A percentile compares a stretch with the other conserved stretches of the same genome.
phyloP scores from a whole-genome alignment of 1,140 invertebrate species.

The Meloidogyne chitwoodi region DNA sequence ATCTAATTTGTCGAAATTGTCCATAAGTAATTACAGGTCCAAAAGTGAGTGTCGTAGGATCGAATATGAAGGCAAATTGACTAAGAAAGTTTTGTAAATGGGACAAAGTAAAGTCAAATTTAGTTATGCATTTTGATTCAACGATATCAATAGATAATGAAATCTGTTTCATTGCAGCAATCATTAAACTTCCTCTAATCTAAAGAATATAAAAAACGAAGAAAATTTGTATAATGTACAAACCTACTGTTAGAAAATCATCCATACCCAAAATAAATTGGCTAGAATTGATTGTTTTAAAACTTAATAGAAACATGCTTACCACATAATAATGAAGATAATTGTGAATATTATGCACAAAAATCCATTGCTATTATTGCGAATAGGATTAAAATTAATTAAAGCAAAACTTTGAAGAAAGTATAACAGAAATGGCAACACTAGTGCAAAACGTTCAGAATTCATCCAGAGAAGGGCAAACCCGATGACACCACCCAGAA shows the following conservation, averaged over 20 bases:
- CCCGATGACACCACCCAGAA: slow-evolving; percentile 1
- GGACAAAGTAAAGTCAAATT: background rate
- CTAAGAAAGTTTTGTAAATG: background rate
- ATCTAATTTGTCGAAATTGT: background rate
- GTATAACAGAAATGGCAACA: slow-evolving; percentile 3
- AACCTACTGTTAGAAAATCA: background rate
- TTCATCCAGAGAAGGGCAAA: background rate
- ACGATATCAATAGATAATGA: slow-evolving; percentile 24
- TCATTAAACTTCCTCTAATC: slow-evolving; percentile 33
- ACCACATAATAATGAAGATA: slow-evolving; percentile 6
- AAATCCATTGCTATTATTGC: background rate
- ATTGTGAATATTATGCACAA: slow-evolving; percentile 10
- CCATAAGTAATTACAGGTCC: slow-evolving; percentile 22
- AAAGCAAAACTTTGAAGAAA: background rate
- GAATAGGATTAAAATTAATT: background rate
- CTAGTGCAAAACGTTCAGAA: background rate
- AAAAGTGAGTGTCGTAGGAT: slow-evolving; percentile 27
- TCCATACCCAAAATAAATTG: background rate
- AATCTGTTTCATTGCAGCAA: slow-evolving; percentile 32
- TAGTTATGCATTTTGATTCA: background rate
- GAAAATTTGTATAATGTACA: background rate
- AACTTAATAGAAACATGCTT: background rate
- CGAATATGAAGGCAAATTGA: slow-evolving; percentile 21
- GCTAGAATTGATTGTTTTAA: background rate
- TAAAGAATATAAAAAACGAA: background rate